Conservation (phyloP, 2,797 vertebrate species). For the Nyctibius grandis region DNA sequence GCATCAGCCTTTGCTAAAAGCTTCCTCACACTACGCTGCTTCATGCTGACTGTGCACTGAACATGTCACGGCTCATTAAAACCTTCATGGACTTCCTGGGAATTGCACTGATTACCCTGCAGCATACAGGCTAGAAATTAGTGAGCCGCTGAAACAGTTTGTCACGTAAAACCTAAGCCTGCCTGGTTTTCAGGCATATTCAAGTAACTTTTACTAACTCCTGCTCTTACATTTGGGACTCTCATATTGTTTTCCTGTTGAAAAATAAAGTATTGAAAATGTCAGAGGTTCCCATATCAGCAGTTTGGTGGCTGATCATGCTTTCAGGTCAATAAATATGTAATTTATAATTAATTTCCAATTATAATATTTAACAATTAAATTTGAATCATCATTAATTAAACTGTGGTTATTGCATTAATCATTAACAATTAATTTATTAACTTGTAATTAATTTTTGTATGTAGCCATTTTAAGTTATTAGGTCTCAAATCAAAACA, state of each 20-base stretch:
- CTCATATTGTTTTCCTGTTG: not conserved
- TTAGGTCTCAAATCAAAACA: not conserved
- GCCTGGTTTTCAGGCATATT: not conserved
- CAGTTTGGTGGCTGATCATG: not conserved
- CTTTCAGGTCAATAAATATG: not conserved
- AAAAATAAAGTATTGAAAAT: not conserved
- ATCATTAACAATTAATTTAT: not conserved
- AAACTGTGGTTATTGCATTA: not conserved
- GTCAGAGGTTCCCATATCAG: not conserved
- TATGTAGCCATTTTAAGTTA: not conserved
- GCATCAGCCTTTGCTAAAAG: conserved; percentile 7
- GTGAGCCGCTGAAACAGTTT: conserved; percentile 6
- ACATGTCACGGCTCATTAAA: conserved; percentile 55
- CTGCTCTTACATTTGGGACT: not conserved
- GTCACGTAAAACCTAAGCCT: not conserved
- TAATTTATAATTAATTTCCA: not conserved
- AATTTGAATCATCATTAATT: not conserved
- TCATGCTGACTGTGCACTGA: not conserved
- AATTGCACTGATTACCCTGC: conserved; percentile 56
- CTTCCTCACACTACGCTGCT: conserved; percentile 5
- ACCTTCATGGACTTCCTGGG: conserved; percentile 22
- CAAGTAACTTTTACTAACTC: not conserved
- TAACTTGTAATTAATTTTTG: not conserved
- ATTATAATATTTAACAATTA: not conserved
- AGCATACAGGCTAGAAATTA: conserved; percentile 41